Base-by-base conservation (phyloP, 53 echinoderm and acorn worm genomes). In the Astropecten irregularis region DNA sequence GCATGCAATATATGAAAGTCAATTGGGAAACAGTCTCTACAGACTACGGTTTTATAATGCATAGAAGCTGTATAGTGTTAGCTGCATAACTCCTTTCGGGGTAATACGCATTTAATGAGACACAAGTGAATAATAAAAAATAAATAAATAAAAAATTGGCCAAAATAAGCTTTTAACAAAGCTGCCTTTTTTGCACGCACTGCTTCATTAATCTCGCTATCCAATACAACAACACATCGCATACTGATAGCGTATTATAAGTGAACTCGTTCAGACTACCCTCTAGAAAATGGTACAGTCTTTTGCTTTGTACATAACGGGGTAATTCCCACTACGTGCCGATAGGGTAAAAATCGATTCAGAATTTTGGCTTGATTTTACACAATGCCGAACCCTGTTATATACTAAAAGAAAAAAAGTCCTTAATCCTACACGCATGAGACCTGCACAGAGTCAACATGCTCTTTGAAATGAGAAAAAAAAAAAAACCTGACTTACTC, bases 361-460 rank as follows among this genome's bases (percentile, higher is more conserved):
- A n/a, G n/a, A n/a, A n/a, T n/a, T n/a, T n/a, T n/a, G n/a, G n/a
- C n/a, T n/a, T n/a, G n/a, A n/a, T n/a, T n/a, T n/a, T n/a, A n/a
- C n/a, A n/a, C n/a, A n/a, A n/a, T n/a, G n/a, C n/a, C n/a, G n/a
- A n/a, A n/a, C 60, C 50, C 62, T 28, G 28, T 30, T 27, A 46
- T 40, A 19, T 14, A 25, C 46, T 44, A 36, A n/a, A 62, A 21
- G 11, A 42, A 42, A 66, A 37, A 62, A 21, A 51, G 71, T 47
- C 47, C 46, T 61, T 30, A 79, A 79, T 79, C 79, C 79, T 44
- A 16, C 2, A 60, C 61, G 79, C 61, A 79, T 59, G 29, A 27
- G 60, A 60, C 79, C 9, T 32, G 14, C 61, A 79, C 60, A 42
- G 61, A 60, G 79, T 79, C 79, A 60, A 79, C 79, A 79, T 35